Base-by-base conservation (phyloP, 2,113 vertebrate species). In the Blennius ocellaris region DNA sequence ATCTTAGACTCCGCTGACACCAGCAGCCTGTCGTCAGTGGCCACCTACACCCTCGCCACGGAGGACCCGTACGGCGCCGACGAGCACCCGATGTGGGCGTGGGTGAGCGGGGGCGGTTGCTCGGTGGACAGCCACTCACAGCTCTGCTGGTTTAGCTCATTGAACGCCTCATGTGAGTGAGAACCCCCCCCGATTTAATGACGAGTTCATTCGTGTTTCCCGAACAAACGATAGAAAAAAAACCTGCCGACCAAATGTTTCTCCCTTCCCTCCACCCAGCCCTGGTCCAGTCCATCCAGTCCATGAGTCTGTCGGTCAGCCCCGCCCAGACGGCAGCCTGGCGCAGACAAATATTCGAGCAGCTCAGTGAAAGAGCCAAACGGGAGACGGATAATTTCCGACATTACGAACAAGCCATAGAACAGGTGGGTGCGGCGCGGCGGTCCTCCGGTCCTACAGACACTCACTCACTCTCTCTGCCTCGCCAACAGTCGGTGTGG, bases 331-430 rank as follows among this genome's bases (percentile, higher is more conserved):
- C 96, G 0, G 94, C 97, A 0, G 90, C 93, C 0, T 99, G 98
- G 98, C 82, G 94, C 76, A 97, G 92, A 77, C 97, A 99, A 92
- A 99, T 99, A 89, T 96, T 97, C 48, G 96, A 98, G 78, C 98
- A 99, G 87, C 96, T 99, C 68, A 95, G 93, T 0, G 96, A 98
- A 69, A 90, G 97, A 71, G 95, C 95, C 48, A 97, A 94, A 76
- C 87, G 97, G 74, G 98, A 99, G 83, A 89, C 97, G 83, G 97
- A 99, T 81, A 95, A 96, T 81, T 99, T 99, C 80, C 91, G 87
- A 62, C 97, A 99, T 84, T 99, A 98, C 0, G 97, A 99, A 44
- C 96, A 99, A 86, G 97, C 98, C 0, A 83, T 99, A 40, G 97
- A 99, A 87, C 96, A 99, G 94, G 97, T 99, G 83, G 43, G 8